Conservation (phyloP, 2,113 vertebrate genomes). For the Phainopepla nitens region DNA sequence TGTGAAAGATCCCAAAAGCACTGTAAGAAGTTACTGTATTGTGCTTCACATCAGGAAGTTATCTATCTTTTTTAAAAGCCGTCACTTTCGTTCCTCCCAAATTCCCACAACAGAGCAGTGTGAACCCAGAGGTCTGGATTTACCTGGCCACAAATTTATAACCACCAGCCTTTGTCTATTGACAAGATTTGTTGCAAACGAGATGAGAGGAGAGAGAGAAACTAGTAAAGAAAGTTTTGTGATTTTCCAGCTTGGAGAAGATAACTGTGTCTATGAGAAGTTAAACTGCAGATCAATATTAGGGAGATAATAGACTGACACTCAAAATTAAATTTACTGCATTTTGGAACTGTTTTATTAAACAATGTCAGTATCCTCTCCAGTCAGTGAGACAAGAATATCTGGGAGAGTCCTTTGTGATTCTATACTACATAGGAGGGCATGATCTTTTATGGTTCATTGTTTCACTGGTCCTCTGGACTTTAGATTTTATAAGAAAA, state of each 20-base stretch:
- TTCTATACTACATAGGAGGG: neutral
- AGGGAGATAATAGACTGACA: neutral
- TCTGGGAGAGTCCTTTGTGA: neutral
- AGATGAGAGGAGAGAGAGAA: neutral
- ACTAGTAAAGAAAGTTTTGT: neutral
- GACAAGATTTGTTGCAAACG: neutral
- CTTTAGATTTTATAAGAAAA: neutral
- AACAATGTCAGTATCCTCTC: neutral
- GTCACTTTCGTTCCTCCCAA: neutral
- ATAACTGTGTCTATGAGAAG: neutral
- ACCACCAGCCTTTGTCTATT: neutral
- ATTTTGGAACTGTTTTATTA: neutral
- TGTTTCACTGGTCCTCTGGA: neutral
- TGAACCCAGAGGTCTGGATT: neutral
- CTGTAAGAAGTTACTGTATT: neutral
- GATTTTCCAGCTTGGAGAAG: neutral
- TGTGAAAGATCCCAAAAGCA: neutral
- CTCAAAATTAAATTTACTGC: neutral
- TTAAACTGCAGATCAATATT: neutral
- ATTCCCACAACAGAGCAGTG: neutral
- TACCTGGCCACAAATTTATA: neutral
- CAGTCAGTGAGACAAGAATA: neutral
- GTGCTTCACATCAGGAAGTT: neutral
- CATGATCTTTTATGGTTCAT: neutral
- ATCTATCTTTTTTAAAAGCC: neutral